A percentile compares a stretch with the other conserved stretches of the same genome.
Evolutionary conservation across 2,113 vertebrate genomes (phyloP).

Genomic region (Buteo buteo): DNA sequence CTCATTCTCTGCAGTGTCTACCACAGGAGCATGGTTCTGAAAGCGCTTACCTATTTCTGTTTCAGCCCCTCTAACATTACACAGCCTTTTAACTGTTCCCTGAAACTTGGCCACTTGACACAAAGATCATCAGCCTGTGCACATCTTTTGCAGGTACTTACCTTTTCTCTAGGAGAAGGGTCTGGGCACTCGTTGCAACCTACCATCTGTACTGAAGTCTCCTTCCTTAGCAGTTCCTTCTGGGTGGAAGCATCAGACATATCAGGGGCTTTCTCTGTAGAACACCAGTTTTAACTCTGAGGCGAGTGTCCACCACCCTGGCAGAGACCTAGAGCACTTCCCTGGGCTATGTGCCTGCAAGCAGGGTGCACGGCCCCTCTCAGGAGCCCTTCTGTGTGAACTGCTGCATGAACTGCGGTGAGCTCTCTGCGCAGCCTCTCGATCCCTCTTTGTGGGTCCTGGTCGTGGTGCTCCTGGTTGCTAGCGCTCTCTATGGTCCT

Average conservation of each 20-base stretch:
- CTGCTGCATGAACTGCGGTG: fast-evolving
- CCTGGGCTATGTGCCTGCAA: too few species aligned
- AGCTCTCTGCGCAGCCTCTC: fast-evolving
- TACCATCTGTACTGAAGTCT: neutral
- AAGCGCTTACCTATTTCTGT: neutral
- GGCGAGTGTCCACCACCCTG: neutral
- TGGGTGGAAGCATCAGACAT: neutral
- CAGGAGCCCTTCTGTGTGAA: fast-evolving
- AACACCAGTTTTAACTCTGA: neutral
- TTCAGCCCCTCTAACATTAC: neutral
- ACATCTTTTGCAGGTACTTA: neutral
- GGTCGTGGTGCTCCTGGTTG: fast-evolving
- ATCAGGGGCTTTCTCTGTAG: neutral
- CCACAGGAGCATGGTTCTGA: neutral
- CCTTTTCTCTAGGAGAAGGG: neutral
- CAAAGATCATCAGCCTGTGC: neutral
- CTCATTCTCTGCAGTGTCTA: neutral
- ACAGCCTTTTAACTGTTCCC: neutral
- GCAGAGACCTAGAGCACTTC: neutral
- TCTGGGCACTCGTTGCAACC: neutral
- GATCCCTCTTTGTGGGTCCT: fast-evolving
- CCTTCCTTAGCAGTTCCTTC: neutral
- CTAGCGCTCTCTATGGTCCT: fast-evolving
- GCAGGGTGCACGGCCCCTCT: fast-evolving
- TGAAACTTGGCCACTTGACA: neutral